These are phyloP conservation scores for Pammene fasciana DNA, from an alignment of 2,888 invertebrate genomes.

Conservation along the genomic window DNA sequence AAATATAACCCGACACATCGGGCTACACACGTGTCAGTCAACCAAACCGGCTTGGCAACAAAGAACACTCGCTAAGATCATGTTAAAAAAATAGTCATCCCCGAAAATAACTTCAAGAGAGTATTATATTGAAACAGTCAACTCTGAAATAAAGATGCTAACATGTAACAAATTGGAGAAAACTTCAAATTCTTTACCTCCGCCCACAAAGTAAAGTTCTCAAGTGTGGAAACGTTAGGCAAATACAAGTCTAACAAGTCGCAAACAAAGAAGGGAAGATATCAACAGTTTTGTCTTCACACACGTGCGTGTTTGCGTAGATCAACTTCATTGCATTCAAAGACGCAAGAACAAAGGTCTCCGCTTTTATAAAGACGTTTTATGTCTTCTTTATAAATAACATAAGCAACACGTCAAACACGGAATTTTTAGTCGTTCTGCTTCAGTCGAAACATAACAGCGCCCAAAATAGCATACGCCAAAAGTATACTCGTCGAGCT, in stretches of 20 bases:
- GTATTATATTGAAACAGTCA: conserved; percentile 11
- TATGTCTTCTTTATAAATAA: conserved; percentile 33
- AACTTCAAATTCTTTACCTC: conserved; percentile 12
- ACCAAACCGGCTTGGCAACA: conserved; percentile 56
- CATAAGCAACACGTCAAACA: conserved; percentile 49
- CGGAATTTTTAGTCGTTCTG: conserved; percentile 48
- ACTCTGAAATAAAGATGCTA: conserved; percentile 16
- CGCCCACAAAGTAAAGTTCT: conserved; percentile 9
- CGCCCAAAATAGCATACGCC: conserved; percentile 59
- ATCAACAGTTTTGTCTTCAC: conserved; percentile 62
- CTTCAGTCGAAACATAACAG: conserved; percentile 53
- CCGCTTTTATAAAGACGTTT: conserved; percentile 32
- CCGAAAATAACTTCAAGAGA: conserved; percentile 50
- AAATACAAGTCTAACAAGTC: conserved; percentile 57
- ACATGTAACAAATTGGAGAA: conserved; percentile 11
- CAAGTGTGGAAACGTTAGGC: conserved; percentile 49
- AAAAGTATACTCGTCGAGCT: conserved; percentile 49
- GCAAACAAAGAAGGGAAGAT: conserved; percentile 61
- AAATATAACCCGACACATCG: conserved; percentile 56
- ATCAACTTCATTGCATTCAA: conserved; percentile 52
- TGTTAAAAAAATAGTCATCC: conserved; percentile 52
- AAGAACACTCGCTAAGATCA: conserved; percentile 48
- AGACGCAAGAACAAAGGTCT: conserved; percentile 50
- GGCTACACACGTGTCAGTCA: conserved; percentile 55
- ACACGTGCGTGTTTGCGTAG: conserved; percentile 69